phyloP scores from a whole-genome alignment of 2,888 invertebrate species.

The Erebia aethiops region DNA sequence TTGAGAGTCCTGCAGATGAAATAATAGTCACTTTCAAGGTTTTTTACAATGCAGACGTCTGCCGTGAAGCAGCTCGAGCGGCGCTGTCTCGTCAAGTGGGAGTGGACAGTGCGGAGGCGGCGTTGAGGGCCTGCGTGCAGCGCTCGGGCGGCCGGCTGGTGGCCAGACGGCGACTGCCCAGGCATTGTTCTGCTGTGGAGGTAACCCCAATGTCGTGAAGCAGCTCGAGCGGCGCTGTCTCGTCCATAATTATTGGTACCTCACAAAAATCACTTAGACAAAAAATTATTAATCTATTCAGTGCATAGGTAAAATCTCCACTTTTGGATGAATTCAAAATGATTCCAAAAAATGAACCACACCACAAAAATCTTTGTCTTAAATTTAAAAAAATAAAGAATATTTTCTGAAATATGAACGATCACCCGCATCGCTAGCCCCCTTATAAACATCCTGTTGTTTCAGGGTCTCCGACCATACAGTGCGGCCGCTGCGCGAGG shows the following conservation, averaged over 20 bases:
- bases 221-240: conserved; percentile 73
- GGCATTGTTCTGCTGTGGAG: conserved; percentile 86
- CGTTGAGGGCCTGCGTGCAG: conserved; percentile 84
- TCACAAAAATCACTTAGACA: too few species aligned
- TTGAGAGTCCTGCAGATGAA: too few species aligned
- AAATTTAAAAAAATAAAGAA: too few species aligned
- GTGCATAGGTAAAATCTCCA: too few species aligned
- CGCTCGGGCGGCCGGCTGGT: conserved; percentile 84
- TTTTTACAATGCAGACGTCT: conserved; percentile 73
- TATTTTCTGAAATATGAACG: too few species aligned
- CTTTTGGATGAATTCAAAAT: too few species aligned
- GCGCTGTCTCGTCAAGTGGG: conserved; percentile 72
- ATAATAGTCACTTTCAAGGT: too few species aligned
- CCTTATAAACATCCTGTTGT: neutral
- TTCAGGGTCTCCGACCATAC: conserved; percentile 88
- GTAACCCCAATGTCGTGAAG: conserved; percentile 80
- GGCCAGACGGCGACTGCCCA: conserved; percentile 86
- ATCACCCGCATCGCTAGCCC: too few species aligned
- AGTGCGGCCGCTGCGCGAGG: conserved; percentile 88
- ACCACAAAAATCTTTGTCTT: too few species aligned
- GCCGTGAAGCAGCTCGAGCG: conserved; percentile 80
- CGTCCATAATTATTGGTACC: conserved; percentile 35
- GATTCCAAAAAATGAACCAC: too few species aligned
- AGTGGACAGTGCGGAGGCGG: conserved; percentile 87
- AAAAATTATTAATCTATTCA: too few species aligned